Evolutionary conservation across 2,797 vertebrate species (phyloP), one percentile per base, ranked within the genome.

Genomic region (Cichlasoma orientale): DNA sequence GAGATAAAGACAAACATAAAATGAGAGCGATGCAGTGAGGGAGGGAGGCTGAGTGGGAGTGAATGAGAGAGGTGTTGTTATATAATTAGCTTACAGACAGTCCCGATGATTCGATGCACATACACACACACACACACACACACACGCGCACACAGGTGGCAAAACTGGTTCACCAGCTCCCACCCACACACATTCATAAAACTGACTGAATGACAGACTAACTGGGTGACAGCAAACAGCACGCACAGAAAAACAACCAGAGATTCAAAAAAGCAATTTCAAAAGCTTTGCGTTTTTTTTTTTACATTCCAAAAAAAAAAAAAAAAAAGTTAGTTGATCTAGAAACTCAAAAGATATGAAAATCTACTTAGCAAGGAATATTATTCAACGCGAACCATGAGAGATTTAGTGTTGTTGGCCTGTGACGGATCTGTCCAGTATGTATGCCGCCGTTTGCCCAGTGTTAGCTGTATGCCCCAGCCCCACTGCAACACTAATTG

Each of bases 141-240:
- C 80, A 54, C 74, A 74, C 81, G 61, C 72, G 77, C 82, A 85
- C 82, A 91, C 84, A 92, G 75, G 88, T 89, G 89, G 90, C 56
- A 82, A 78, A 93, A 94, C 94, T 89, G 90, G 94, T 94, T 91
- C 86, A 88, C 77, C 90, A 75, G 90, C 93, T 92, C 89, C 85
- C 87, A 63, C 94, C 91, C 92, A 94, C 92, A 92, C 91, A 92
- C 94, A 94, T 95, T 94, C 93, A 95, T 94, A 94, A 94, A 94
- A 94, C 57, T 81, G 86, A 91, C 79, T 93, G 92, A 93, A 91
- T 93, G 92, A 93, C 91, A 89, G 87, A 90, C 75, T 44, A 80
- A 88, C 82, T 86, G 78, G 61, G 50, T 86, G 90, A 90, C 83
- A 79, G 90, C 86, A 92, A 86, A 91, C 90, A 87, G 55, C 56